Base-by-base conservation (phyloP, 2,113 vertebrate species). In the Tricholaema leucomelas region DNA sequence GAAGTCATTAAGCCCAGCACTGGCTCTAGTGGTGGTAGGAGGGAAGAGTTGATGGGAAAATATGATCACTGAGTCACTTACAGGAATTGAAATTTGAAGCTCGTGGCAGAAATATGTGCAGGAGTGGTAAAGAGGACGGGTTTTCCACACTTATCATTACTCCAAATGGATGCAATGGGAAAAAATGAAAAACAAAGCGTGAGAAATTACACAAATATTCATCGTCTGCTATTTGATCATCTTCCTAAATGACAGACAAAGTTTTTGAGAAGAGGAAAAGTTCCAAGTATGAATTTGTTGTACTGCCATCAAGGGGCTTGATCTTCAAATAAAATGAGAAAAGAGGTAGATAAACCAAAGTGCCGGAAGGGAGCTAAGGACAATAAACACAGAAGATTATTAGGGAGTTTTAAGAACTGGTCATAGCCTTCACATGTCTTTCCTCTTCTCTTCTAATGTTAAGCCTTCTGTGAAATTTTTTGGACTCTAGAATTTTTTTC, bases 11-110 rank as follows among this genome's bases (percentile, higher is more conserved):
- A 85, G 12, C 15, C 6, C 35, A 63, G 19, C 21, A 74, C 21
- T 59, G 27, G 27, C 52, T 80, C 36, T 23, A 15, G 15, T 5
- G 27, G 1, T 3, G 5, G 19, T 8, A 13, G 7, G 15, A 12
- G 38, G 7, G 17, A 4, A 6, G 19, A 35, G 4, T 30, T 92
- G 85, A 74, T 56, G 61, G 82, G 67, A 92, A 94, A 85, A 81
- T 79, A 36, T 13, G 31, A 76, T 80, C 36, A 46, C 40, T 5
- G 11, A 73, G 19, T 23, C 79, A 42, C 81, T 95, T 92, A 85
- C 79, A 91, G 85, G 79, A 94, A 91, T 7, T 87, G 71, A 76
- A 95, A 93, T 79, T 59, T 80, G 75, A 92, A 80, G 20, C 79
- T 91, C 3, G 5, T 63, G 13, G 33, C 28, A 80, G 55, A 92